Evolutionary conservation across 2,797 vertebrate genomes (phyloP).

Genomic region (Anguilla obscura): DNA sequence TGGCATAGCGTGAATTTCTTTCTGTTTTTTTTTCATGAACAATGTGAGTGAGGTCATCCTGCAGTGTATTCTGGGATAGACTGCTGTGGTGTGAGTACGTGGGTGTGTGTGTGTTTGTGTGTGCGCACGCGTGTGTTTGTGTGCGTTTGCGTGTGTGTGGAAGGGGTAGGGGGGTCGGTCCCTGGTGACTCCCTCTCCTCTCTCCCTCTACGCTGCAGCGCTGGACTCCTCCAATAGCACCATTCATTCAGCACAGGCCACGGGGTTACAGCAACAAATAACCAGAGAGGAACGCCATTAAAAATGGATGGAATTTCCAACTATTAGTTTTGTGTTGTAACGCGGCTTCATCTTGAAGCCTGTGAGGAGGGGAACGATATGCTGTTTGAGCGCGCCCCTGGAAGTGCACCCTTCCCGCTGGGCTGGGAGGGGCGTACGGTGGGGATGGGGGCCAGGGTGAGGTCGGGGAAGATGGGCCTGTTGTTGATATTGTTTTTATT

Average conservation of each 20-base stretch:
- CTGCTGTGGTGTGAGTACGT: slow-evolving; percentile 51
- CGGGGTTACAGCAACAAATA: slow-evolving; percentile 91
- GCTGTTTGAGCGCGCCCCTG: slow-evolving; percentile 64
- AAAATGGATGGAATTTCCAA: slow-evolving; percentile 89
- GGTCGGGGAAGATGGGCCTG: slow-evolving; percentile 61
- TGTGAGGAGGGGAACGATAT: slow-evolving; percentile 66
- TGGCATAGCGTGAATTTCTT: slow-evolving; percentile 20
- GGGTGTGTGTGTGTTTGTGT: not conserved
- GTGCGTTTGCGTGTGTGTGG: not conserved
- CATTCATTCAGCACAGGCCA: slow-evolving; percentile 78
- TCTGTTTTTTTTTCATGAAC: slow-evolving; percentile 47
- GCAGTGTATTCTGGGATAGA: slow-evolving; percentile 57
- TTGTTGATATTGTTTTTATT: slow-evolving; percentile 64
- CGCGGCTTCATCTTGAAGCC: slow-evolving; percentile 68
- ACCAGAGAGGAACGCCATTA: slow-evolving; percentile 77
- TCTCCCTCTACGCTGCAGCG: slow-evolving; percentile 41
- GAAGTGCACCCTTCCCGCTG: slow-evolving; percentile 58
- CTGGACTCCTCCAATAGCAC: slow-evolving; percentile 74
- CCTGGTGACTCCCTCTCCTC: slow-evolving; percentile 49
- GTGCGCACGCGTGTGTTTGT: not conserved
- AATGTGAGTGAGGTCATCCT: slow-evolving; percentile 64
- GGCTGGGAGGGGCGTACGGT: not conserved
- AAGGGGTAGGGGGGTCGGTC: not conserved
- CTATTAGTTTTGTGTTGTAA: slow-evolving; percentile 84
- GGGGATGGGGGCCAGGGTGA: slow-evolving; percentile 28